phyloP scores from a whole-genome alignment of 2,888 invertebrate genomes.

The Tenthredo distinguenda region DNA sequence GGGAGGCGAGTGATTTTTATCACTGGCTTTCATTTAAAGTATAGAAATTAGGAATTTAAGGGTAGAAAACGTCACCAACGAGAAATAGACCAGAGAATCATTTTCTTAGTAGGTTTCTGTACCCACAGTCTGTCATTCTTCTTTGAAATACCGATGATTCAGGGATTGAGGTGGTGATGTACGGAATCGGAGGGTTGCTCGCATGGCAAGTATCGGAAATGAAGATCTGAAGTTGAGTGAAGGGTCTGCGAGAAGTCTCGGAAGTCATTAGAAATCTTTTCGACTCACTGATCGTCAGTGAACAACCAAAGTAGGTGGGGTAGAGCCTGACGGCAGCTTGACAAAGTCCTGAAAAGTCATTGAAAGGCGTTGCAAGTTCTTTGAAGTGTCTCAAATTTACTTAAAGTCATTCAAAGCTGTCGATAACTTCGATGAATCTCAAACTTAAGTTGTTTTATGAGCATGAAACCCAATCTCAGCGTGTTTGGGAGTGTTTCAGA shows the following conservation, averaged over 20 bases:
- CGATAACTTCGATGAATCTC: neutral
- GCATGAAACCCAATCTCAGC: neutral
- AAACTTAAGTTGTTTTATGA: neutral
- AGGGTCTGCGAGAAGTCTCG: neutral
- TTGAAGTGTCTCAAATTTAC: neutral
- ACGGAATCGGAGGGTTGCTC: neutral
- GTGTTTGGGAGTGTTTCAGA: neutral
- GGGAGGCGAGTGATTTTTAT: neutral
- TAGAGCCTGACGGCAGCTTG: neutral
- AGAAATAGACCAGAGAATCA: neutral
- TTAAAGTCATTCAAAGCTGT: neutral
- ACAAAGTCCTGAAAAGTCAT: neutral
- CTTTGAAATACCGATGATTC: neutral
- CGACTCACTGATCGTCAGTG: neutral
- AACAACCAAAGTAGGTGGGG: too few relatives aligned
- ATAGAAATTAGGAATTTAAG: neutral
- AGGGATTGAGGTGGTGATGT: neutral
- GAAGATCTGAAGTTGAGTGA: neutral
- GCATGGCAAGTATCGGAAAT: neutral
- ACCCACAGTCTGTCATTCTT: neutral
- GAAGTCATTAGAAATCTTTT: neutral
- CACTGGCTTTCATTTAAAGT: neutral
- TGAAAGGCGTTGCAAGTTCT: neutral
- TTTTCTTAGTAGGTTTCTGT: neutral
- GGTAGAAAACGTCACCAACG: neutral